A percentile compares a stretch with the other conserved stretches of the same genome.
These are phyloP conservation scores for Punctoribates punctum DNA, from an alignment of 2,888 invertebrate species.

Conservation along the genomic window DNA sequence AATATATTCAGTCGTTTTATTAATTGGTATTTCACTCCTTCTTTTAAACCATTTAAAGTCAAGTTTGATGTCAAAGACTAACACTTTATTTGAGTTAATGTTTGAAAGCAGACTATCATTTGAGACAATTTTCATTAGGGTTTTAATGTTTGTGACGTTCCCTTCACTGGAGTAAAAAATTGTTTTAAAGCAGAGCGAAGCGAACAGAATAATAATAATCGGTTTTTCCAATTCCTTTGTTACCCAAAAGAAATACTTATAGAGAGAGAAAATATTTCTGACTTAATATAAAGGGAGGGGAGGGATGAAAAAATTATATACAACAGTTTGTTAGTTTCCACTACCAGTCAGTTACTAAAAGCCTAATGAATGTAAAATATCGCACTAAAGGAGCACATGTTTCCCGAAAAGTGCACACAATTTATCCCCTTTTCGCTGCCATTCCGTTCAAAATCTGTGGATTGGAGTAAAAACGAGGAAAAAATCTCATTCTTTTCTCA, in stretches of 20 bases:
- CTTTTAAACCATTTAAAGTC: too few relatives aligned
- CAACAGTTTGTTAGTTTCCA: conserved; percentile 1
- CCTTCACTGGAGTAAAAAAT: too few relatives aligned
- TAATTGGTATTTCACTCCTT: too few relatives aligned
- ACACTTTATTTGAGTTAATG: too few relatives aligned
- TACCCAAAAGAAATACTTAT: not conserved
- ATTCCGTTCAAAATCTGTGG: not conserved
- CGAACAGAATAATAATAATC: too few relatives aligned
- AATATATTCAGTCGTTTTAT: not conserved
- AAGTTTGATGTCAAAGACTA: too few relatives aligned
- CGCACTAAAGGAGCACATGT: conserved; percentile 19
- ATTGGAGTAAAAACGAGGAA: not conserved
- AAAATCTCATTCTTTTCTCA: conserved; percentile 29
- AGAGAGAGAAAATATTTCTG: not conserved
- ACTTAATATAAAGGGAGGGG: not conserved
- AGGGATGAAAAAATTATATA: not conserved
- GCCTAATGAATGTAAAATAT: conserved; percentile 31
- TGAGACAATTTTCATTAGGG: too few relatives aligned
- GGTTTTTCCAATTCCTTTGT: too few relatives aligned
- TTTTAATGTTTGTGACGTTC: too few relatives aligned
- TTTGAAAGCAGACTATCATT: too few relatives aligned
- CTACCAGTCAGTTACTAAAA: conserved; percentile 1
- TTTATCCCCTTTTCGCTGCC: not conserved
- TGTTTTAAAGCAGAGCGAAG: too few relatives aligned
- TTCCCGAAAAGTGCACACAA: conserved; percentile 4